Percentiles rank a stretch among this genome's conserved stretches.
These are phyloP conservation scores for Polyploca ridens DNA, from an alignment of 2,888 invertebrate species.

Conservation along the genomic window DNA sequence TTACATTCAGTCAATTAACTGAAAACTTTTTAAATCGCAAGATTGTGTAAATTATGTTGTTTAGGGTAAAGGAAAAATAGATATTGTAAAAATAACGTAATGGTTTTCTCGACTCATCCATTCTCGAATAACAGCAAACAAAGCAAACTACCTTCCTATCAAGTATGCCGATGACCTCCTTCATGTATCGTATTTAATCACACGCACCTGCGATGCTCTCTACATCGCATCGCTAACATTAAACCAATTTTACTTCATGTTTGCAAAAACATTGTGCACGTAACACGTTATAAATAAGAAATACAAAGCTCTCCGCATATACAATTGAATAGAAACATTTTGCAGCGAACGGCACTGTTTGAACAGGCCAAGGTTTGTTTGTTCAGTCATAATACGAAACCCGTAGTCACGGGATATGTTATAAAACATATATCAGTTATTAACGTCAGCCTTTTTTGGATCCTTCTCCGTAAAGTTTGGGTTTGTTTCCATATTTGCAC, in stretches of 20 bases:
- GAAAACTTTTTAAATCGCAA: neutral
- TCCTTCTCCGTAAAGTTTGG: neutral
- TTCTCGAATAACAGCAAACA: too few relatives aligned
- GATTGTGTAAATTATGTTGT: too few relatives aligned
- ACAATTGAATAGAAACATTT: conserved; percentile 7
- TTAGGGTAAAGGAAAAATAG: too few relatives aligned
- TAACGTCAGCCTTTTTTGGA: conserved; percentile 5
- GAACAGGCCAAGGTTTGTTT: conserved; percentile 7
- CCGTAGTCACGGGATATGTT: conserved; percentile 1
- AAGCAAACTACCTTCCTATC: too few relatives aligned
- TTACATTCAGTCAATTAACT: neutral
- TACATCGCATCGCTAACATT: too few relatives aligned
- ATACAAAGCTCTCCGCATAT: neutral
- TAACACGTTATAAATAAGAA: conserved; percentile 1
- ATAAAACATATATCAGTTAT: neutral
- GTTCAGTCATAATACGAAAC: conserved; percentile 10
- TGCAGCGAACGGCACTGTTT: conserved; percentile 7
- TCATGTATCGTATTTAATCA: too few relatives aligned
- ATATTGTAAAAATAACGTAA: too few relatives aligned
- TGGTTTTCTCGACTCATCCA: too few relatives aligned
- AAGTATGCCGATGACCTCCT: too few relatives aligned
- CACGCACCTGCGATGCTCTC: too few relatives aligned
- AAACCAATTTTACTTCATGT: neutral
- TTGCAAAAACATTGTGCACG: neutral
- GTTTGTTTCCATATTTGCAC: neutral